Conservation (phyloP, 2,797 vertebrate genomes). For the Melanitta fusca region DNA sequence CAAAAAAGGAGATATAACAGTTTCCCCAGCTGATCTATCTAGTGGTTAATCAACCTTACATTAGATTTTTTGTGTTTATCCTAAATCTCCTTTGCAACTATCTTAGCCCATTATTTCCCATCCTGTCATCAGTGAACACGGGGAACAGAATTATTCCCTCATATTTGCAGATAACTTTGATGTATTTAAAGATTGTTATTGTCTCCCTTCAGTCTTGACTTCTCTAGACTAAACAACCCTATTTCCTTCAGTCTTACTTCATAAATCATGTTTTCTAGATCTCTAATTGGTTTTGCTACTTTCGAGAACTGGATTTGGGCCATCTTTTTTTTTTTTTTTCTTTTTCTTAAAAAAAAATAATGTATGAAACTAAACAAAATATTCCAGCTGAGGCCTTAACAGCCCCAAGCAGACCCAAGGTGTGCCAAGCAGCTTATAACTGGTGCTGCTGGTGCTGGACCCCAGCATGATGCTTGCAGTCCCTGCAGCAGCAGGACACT, state of each 20-base stretch:
- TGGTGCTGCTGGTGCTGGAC: neutral
- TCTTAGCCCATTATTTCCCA: neutral
- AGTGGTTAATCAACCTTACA: slow-evolving; percentile 16
- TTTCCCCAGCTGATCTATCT: slow-evolving; percentile 7
- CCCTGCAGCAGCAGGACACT: neutral
- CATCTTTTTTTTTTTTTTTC: rapidly evolving
- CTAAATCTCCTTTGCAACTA: neutral
- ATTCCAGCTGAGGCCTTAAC: neutral
- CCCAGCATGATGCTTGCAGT: neutral
- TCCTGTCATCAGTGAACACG: neutral
- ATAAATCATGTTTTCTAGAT: neutral
- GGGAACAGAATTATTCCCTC: neutral
- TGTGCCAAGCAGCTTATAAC: neutral
- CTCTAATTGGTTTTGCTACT: neutral
- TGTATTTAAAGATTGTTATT: neutral
- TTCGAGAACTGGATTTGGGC: neutral
- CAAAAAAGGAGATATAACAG: neutral
- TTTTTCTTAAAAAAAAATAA: neutral
- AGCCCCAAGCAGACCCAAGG: neutral
- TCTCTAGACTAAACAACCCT: neutral
- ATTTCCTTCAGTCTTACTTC: neutral
- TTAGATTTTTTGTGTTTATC: neutral
- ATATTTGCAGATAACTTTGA: neutral
- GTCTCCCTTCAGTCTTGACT: neutral
- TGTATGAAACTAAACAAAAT: neutral